phyloP scores from a whole-genome alignment of 2,113 vertebrate genomes.

The Nestor notabilis region DNA sequence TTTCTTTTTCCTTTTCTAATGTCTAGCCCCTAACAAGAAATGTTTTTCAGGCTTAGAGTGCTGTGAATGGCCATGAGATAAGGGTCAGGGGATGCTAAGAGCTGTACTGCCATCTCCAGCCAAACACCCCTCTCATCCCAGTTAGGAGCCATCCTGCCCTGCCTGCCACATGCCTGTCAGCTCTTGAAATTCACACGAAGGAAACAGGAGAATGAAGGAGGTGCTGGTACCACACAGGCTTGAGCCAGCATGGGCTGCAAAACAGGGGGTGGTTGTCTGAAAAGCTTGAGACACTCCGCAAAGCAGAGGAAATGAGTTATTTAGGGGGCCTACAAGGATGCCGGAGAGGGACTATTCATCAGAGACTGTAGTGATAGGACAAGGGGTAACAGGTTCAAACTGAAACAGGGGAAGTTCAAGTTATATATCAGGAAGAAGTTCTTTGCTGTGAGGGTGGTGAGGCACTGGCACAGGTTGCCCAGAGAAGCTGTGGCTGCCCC shows the following conservation, averaged over 20 bases:
- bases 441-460: not conserved
- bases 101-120: not conserved
- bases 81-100: not conserved
- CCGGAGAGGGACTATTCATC: not conserved
- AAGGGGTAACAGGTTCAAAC: not conserved
- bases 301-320: not conserved
- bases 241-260: not conserved
- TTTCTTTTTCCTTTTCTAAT: not conserved
- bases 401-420: not conserved
- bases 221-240: not conserved
- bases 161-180: accelerated
- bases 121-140: not conserved
- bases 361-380: not conserved
- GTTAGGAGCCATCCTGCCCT: not conserved
- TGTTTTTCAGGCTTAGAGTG: not conserved
- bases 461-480: not conserved
- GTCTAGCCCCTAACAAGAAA: not conserved
- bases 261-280: not conserved
- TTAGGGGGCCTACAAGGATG: not conserved
- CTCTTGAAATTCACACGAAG: not conserved
- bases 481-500: not conserved
- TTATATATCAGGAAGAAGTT: not conserved
- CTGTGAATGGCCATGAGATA: not conserved
- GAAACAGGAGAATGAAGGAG: accelerated
- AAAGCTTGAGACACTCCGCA: not conserved